phyloP scores from a whole-genome alignment of 2,888 invertebrate species.

The Drosophila lacicola region DNA sequence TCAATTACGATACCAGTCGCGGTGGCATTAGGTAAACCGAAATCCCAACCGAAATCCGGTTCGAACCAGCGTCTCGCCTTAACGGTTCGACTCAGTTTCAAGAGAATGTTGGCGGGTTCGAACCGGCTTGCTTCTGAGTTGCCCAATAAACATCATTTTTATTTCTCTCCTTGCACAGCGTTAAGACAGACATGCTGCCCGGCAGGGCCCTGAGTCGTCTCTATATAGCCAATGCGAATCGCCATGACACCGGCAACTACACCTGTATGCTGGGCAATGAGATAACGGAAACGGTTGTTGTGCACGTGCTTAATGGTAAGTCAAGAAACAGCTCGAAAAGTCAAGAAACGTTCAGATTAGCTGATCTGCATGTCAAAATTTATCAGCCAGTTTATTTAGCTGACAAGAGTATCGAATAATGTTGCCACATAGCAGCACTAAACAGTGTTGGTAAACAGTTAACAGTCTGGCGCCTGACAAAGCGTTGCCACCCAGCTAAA shows the following conservation, averaged over 20 bases:
- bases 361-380: background rate
- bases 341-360: too few relatives aligned
- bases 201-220: conserved; percentile 91
- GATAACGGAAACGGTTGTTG: conserved; percentile 89
- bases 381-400: background rate
- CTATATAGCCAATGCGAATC: conserved; percentile 92
- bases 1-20: conserved; percentile 92
- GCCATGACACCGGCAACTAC: conserved; percentile 92
- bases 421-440: background rate
- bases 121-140: too few relatives aligned
- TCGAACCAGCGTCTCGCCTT: too few relatives aligned
- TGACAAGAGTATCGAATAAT: background rate
- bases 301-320: conserved; percentile 92
- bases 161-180: conserved; percentile 86
- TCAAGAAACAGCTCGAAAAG: conserved; percentile 11
- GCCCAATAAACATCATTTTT: background rate
- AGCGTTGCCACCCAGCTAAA: background rate
- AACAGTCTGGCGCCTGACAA: too few relatives aligned
- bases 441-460: background rate
- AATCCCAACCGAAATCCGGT: too few relatives aligned
- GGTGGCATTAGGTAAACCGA: conserved; percentile 93
- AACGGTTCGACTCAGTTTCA: too few relatives aligned
- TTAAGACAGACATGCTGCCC: conserved; percentile 91
- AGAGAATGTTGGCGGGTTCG: too few relatives aligned
- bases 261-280: conserved; percentile 91